Conservation (phyloP, 2,888 invertebrate genomes). For the Nephrotoma guestfalica region DNA sequence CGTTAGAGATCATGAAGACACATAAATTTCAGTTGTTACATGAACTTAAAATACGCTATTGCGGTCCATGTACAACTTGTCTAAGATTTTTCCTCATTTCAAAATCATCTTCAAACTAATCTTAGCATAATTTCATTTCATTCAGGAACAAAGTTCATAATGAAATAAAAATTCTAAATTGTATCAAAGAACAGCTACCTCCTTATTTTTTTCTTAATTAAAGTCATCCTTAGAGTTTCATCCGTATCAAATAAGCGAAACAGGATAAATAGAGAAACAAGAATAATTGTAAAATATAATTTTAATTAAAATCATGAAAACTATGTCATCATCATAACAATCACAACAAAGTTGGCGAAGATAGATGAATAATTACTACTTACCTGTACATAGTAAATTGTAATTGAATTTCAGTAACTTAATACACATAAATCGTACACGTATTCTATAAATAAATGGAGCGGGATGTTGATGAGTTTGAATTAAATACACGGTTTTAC, state of each 20-base stretch:
- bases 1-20: too few species aligned
- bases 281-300: too few species aligned
- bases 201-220: background rate
- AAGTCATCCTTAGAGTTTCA: background rate
- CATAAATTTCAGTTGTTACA: too few species aligned
- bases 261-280: background rate
- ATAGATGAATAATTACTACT: background rate
- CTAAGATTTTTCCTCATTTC: too few species aligned
- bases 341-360: background rate
- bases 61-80: too few species aligned
- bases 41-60: too few species aligned
- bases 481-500: too few species aligned
- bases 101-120: too few species aligned
- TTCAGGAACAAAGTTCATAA: too few species aligned
- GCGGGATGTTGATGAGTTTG: background rate
- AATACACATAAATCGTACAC: background rate
- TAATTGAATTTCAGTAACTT: background rate
- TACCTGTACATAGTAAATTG: background rate
- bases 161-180: background rate
- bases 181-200: background rate
- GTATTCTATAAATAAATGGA: background rate
- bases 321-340: background rate
- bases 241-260: background rate
- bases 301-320: background rate
- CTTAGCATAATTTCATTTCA: too few species aligned